Evolutionary conservation across 2,113 vertebrate species (phyloP).

Genomic region (Meriones unguiculatus): DNA sequence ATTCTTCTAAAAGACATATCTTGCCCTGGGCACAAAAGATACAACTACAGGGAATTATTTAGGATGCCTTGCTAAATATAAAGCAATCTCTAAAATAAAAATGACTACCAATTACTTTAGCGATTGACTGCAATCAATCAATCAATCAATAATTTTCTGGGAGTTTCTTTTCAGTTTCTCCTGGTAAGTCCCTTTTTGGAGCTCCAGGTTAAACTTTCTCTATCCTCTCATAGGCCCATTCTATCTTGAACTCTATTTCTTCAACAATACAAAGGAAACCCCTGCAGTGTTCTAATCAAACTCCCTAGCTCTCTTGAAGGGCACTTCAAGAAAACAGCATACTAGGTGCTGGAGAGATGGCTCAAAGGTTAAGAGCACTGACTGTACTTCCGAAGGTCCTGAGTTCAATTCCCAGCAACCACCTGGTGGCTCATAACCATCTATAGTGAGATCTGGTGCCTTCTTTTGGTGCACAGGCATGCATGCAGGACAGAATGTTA

Average conservation of each 20-base stretch:
- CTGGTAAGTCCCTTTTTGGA: conserved; percentile 20
- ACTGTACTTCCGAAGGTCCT: no score
- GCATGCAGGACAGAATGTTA: no score
- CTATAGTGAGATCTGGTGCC: no score
- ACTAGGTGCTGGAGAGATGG: no score
- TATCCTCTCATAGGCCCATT: conserved; percentile 24
- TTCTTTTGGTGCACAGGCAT: no score
- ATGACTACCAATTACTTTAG: conserved; percentile 65
- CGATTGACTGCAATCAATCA: not conserved
- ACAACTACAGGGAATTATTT: not conserved
- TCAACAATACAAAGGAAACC: conserved; percentile 35
- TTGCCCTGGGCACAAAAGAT: not conserved
- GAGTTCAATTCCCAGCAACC: no score
- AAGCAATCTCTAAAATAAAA: conserved; percentile 73
- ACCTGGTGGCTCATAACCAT: no score
- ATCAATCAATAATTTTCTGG: conserved; percentile 24
- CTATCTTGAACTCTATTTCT: conserved; percentile 46
- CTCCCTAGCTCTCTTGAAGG: conserved; percentile 56
- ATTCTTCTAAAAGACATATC: not conserved
- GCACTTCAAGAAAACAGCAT: conserved; percentile 60
- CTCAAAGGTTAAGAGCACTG: no score
- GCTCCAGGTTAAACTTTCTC: conserved; percentile 48
- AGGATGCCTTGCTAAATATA: conserved; percentile 41
- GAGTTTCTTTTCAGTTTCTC: conserved; percentile 42
- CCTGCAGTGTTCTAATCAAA: conserved; percentile 60